A percentile compares a stretch with the other conserved stretches of the same genome.
phyloP scores from a whole-genome alignment of 2,797 vertebrate genomes.

The Naso thynnoides region DNA sequence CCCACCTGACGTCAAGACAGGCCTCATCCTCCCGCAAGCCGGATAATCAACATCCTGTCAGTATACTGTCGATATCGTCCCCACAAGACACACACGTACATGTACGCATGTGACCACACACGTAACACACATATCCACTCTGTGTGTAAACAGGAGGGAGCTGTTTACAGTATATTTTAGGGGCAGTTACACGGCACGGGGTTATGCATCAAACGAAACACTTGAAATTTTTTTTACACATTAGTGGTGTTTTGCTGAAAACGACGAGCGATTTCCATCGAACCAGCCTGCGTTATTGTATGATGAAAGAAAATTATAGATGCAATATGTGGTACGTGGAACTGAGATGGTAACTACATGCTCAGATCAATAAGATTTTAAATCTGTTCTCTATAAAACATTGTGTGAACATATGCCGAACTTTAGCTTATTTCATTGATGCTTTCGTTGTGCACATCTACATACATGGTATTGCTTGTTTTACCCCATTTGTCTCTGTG shows the following conservation, averaged over 20 bases:
- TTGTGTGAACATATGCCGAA: not conserved
- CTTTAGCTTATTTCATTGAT: not conserved
- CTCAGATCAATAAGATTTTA: not conserved
- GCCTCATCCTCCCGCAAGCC: constrained; percentile 91
- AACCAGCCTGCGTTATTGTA: constrained; percentile 7
- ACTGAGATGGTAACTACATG: not conserved
- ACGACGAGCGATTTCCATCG: constrained; percentile 37
- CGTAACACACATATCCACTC: constrained; percentile 48
- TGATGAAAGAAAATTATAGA: constrained; percentile 1
- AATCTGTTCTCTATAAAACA: not conserved
- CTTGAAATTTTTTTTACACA: constrained; percentile 44
- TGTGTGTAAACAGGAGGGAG: constrained; percentile 19
- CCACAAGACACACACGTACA: constrained; percentile 49
- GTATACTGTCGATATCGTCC: constrained; percentile 88
- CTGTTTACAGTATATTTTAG: constrained; percentile 17
- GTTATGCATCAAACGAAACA: no score
- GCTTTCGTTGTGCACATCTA: not conserved
- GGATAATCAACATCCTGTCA: constrained; percentile 98
- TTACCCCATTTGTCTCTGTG: not conserved
- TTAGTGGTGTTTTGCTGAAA: constrained; percentile 9
- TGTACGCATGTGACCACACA: constrained; percentile 52
- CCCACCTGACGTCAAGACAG: constrained; percentile 93
- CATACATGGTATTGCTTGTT: not conserved
- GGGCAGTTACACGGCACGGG: no score
- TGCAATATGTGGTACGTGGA: not conserved